Base-by-base conservation (phyloP, 1,140 invertebrate species). In the Brachionus manjavacas region DNA sequence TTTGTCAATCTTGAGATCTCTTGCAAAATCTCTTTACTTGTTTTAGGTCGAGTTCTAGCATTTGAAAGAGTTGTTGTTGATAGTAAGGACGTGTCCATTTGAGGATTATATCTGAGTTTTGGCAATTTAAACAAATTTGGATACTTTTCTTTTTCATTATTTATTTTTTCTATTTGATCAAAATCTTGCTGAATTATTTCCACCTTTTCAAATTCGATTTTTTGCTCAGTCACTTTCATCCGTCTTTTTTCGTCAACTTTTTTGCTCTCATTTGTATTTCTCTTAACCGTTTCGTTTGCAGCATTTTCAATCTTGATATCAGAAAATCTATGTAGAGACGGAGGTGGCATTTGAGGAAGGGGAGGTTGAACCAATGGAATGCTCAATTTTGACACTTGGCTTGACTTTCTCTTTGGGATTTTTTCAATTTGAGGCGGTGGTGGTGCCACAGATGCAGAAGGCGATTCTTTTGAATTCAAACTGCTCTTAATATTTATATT, bases 1-100 rank as follows among this genome's bases (percentile, higher is more conserved):
- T 81, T 81, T n/a, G 79, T 81, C 6, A 81, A 25, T 64, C 79
- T 28, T 9, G 79, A 81, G 39, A 81, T 81, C 60, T 81, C 79
- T 28, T 81, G 79, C 31, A 81, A 68, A 35, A 81, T 81, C 35
- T 81, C 79, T 35, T 81, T 81, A 25, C 79, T 81, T 28, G 79
- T 81, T 64, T 81, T 81, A 16, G 79, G 79, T 46, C 60, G 55
- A 31, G 79, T 81, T 81, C 39, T 60, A 4, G 25, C 7, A 68
- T 81, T 81, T 3, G 79, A 64, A 11, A 81, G n/a, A 64, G 79
- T 81, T 1, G 79, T 68, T 8, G 79, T 43, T 35, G 79, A 81
- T 11, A 68, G 9, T 0, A 81, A 46, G 7, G 52, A 64, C 23
- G 49, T 23, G 9, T 74, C 70, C 23, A 49, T 20, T 20, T 76